Percentiles rank a stretch among this genome's conserved stretches.
phyloP scores from a whole-genome alignment of 2,888 invertebrate genomes.

The Pocota personata region DNA sequence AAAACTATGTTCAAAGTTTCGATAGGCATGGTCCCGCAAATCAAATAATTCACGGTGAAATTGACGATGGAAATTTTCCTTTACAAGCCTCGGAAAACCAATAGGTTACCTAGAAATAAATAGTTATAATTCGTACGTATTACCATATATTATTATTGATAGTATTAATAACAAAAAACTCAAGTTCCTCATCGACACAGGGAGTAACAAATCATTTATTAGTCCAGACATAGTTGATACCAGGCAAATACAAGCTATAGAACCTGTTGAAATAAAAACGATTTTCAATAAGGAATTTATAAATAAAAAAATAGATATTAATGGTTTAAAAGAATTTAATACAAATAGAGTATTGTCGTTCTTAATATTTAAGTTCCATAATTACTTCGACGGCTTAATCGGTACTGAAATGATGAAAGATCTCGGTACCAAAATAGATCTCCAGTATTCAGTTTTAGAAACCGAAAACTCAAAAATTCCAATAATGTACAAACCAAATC shows the following conservation, averaged over 20 bases:
- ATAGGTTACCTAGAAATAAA: background rate
- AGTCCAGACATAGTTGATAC: background rate
- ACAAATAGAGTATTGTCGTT: background rate
- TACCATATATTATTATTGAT: background rate
- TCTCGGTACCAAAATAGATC: background rate
- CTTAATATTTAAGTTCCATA: background rate
- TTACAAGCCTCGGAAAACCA: background rate
- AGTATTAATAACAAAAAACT: too few relatives aligned
- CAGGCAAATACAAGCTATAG: too few relatives aligned
- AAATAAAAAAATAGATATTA: background rate
- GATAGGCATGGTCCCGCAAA: too few relatives aligned
- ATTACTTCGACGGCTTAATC: background rate
- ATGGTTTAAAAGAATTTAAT: background rate
- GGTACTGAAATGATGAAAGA: background rate
- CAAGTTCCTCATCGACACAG: background rate
- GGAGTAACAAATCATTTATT: background rate
- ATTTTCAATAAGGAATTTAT: background rate
- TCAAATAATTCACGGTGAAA: background rate
- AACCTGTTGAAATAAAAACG: slow-evolving; percentile 11
- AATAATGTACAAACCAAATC: slow-evolving; percentile 1
- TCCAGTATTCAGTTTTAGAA: background rate
- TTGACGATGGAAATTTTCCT: background rate
- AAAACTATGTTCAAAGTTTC: too few relatives aligned
- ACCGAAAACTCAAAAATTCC: background rate
- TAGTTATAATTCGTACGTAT: background rate